Percentiles rank a stretch among this genome's conserved stretches.
These are phyloP conservation scores for Athrips mouffetella DNA, from an alignment of 2,888 invertebrate genomes.

Conservation along the genomic window DNA sequence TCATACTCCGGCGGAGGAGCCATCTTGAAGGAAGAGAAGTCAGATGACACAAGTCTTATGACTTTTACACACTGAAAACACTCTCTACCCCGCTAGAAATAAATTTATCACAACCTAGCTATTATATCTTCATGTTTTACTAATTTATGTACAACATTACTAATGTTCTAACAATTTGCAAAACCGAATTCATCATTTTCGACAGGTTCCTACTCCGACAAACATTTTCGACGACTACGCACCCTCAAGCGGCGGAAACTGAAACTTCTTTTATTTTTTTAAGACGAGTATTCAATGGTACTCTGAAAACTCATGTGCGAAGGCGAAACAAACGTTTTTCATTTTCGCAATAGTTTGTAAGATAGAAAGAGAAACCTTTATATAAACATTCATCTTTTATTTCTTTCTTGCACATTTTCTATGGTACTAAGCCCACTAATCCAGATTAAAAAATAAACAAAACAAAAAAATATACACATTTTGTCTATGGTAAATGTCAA, in stretches of 20 bases:
- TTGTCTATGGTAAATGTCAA: slow-evolving; percentile 7
- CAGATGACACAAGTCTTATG: slow-evolving; percentile 79
- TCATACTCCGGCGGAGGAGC: slow-evolving; percentile 88
- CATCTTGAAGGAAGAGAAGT: slow-evolving; percentile 82
- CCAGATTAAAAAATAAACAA: background rate
- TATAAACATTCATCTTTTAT: background rate
- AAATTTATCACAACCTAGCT: slow-evolving; percentile 52
- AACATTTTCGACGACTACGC: slow-evolving; percentile 66
- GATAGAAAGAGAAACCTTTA: background rate
- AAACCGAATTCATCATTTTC: slow-evolving; percentile 69
- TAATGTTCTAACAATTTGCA: slow-evolving; percentile 63
- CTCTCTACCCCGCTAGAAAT: slow-evolving; percentile 50
- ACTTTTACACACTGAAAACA: slow-evolving; percentile 69
- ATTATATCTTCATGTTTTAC: slow-evolving; percentile 54
- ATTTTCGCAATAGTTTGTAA: background rate
- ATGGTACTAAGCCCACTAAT: background rate
- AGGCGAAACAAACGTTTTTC: background rate
- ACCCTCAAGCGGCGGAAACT: slow-evolving; percentile 38
- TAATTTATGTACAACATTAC: slow-evolving; percentile 53
- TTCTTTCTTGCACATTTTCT: background rate
- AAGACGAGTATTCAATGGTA: background rate
- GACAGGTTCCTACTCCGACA: slow-evolving; percentile 63
- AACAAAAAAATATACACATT: background rate
- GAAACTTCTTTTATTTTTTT: slow-evolving; percentile 12
- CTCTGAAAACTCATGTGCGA: background rate